Conservation (phyloP, 2,888 invertebrate species). For the Tenthredo scrophulariae region DNA sequence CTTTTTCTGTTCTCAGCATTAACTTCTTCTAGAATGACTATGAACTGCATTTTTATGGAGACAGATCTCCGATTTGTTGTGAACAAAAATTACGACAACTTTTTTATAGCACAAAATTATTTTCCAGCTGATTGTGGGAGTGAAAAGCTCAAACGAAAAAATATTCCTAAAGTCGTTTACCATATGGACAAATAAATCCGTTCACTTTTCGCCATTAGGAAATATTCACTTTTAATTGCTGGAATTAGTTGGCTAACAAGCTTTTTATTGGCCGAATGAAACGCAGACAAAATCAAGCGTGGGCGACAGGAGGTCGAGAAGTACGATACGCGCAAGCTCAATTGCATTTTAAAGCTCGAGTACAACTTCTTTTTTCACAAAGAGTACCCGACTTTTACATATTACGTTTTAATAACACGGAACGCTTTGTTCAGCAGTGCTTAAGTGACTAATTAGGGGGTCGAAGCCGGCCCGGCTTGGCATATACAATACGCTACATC, state of each 20-base stretch:
- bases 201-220: not conserved
- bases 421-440: conserved; percentile 69
- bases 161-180: not conserved
- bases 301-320: not conserved
- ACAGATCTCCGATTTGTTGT: not conserved
- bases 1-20: not conserved
- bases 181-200: not conserved
- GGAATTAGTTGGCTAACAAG: not conserved
- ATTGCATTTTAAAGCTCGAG: conserved; percentile 24
- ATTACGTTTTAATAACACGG: conserved; percentile 71
- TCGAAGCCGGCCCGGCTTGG: conserved; percentile 63
- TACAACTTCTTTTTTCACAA: conserved; percentile 5
- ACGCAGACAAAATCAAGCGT: not conserved
- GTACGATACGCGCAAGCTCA: not conserved
- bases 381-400: conserved; percentile 59
- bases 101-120: not conserved
- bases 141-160: not conserved
- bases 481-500: conserved; percentile 55
- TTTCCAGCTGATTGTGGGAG: not conserved
- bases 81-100: not conserved
- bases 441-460: conserved; percentile 73
- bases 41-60: not conserved
- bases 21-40: not conserved
- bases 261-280: not conserved
- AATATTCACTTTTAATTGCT: not conserved